phyloP scores from a whole-genome alignment of 2,797 vertebrate species.

The Pristis pectinata region DNA sequence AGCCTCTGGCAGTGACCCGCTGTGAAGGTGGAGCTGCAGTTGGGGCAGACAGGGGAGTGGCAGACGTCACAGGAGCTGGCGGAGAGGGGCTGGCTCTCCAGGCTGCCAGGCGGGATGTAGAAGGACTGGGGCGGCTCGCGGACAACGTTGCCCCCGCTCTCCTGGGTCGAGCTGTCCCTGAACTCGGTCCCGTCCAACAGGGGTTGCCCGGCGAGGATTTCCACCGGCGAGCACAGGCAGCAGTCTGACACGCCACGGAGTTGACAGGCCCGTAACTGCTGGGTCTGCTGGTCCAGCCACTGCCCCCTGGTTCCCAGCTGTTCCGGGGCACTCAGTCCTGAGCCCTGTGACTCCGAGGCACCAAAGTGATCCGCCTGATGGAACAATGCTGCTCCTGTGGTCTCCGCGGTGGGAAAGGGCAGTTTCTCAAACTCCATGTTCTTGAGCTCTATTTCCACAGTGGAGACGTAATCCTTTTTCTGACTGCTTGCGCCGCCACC shows the following conservation, averaged over 20 bases:
- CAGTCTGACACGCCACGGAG: neutral
- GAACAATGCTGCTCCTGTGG: neutral
- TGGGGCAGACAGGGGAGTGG: neutral
- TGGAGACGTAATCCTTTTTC: neutral
- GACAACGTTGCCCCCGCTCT: conserved; percentile 19
- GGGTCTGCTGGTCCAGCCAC: too few relatives aligned
- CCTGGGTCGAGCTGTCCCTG: neutral
- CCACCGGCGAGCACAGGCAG: neutral
- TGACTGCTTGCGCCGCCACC: neutral
- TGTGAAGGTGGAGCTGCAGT: neutral
- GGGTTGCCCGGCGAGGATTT: neutral
- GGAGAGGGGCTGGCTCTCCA: neutral
- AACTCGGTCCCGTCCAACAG: neutral
- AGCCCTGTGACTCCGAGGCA: neutral
- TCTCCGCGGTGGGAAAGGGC: conserved; percentile 10
- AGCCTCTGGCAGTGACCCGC: neutral
- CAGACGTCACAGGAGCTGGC: neutral
- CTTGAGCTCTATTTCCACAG: neutral
- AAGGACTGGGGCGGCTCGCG: conserved; percentile 55
- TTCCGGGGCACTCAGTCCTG: neutral
- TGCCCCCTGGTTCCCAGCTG: neutral
- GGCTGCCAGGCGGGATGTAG: conserved; percentile 50
- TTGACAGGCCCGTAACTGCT: neutral
- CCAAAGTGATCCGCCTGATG: neutral
- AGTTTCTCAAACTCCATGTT: neutral